Percentiles rank a stretch among this genome's conserved stretches.
Conservation (phyloP, 2,113 vertebrate species). For the Neomonachus schauinslandi region DNA sequence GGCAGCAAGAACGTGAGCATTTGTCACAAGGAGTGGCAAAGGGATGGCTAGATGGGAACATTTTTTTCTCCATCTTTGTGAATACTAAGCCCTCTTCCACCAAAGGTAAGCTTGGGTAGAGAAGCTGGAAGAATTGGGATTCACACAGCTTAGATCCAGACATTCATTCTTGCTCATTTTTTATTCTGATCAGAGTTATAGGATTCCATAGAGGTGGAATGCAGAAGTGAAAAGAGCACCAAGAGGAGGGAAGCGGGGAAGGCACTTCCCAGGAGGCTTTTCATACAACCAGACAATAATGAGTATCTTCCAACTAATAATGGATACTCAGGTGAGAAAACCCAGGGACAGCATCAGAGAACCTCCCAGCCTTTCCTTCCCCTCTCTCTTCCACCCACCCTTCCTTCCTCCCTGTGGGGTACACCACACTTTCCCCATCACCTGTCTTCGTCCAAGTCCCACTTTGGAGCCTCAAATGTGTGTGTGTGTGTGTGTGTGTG, state of each 20-base stretch:
- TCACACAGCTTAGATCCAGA: background rate
- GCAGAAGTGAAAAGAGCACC: background rate
- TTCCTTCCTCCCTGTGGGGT: background rate
- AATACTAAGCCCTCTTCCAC: background rate
- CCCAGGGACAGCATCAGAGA: background rate
- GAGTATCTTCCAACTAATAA: background rate
- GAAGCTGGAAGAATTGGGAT: background rate
- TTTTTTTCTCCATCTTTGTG: background rate
- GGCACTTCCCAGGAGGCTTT: background rate
- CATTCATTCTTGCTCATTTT: background rate
- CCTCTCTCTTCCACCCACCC: background rate
- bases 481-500: background rate
- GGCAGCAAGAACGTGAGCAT: background rate
- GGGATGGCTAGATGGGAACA: background rate
- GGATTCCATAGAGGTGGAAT: background rate
- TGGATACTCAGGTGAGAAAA: slow-evolving; percentile 20
- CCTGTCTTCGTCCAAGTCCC: background rate
- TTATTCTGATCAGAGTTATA: background rate
- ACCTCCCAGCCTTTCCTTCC: background rate
- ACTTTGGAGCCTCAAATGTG: background rate
- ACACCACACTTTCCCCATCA: background rate
- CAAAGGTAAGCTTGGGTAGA: background rate
- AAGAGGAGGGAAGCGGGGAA: background rate
- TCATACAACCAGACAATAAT: background rate
- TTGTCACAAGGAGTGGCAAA: background rate